A percentile compares a stretch with the other conserved stretches of the same genome.
Evolutionary conservation across 2,888 invertebrate genomes (phyloP).

Genomic region (Hyppa rectilinea): DNA sequence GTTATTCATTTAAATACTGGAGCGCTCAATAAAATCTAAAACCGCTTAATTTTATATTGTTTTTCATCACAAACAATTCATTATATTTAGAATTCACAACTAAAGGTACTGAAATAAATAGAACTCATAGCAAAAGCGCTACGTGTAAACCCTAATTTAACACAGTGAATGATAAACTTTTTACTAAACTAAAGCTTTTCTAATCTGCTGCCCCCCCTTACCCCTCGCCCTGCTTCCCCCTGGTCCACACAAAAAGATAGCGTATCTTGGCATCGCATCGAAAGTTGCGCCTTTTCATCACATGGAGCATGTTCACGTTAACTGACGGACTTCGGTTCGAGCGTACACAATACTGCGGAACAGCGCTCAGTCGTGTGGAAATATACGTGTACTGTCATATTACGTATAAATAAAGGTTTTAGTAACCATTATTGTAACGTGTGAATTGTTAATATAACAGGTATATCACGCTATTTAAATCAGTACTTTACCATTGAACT

Average conservation of each 20-base stretch:
- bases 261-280: conserved; percentile 55
- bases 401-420: neutral
- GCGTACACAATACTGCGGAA: neutral
- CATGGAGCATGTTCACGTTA: conserved; percentile 26
- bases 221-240: neutral
- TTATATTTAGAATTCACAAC: neutral
- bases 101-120: neutral
- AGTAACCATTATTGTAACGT: neutral
- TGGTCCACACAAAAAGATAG: conserved; percentile 50
- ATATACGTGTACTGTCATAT: neutral
- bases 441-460: too few species aligned
- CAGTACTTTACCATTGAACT: too few species aligned
- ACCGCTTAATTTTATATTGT: neutral
- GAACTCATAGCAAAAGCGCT: neutral
- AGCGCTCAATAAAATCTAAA: neutral
- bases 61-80: neutral
- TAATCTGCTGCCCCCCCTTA: conserved; percentile 38
- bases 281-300: conserved; percentile 70
- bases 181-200: conserved; percentile 39
- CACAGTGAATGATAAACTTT: conserved; percentile 47
- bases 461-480: neutral
- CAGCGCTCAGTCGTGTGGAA: neutral
- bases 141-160: conserved; percentile 15
- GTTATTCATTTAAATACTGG: conserved; percentile 5
- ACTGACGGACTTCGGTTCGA: neutral